Percentiles rank a stretch among this genome's conserved stretches.
These are phyloP conservation scores for Arrhamphus sclerolepis DNA, from an alignment of 2,797 vertebrate species.

Conservation along the genomic window DNA sequence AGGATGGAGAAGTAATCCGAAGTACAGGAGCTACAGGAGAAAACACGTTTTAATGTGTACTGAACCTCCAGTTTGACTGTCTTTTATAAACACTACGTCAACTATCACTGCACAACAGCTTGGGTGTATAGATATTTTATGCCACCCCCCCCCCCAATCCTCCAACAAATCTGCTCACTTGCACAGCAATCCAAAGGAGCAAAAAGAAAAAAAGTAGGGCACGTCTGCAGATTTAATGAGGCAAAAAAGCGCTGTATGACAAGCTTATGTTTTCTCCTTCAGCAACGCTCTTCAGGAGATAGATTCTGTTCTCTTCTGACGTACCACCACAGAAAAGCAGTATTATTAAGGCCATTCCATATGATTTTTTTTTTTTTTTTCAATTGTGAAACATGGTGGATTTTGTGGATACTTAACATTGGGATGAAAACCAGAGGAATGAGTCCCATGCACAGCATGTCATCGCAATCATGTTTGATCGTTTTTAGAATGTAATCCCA, in stretches of 20 bases:
- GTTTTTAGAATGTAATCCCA: constrained; percentile 67
- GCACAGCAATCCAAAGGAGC: constrained; percentile 57
- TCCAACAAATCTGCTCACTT: constrained; percentile 66
- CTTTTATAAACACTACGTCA: constrained; percentile 41
- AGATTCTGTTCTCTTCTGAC: constrained; percentile 47
- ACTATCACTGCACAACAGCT: constrained; percentile 56
- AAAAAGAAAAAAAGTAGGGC: constrained; percentile 71
- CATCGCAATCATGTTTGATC: constrained; percentile 60
- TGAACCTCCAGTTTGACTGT: constrained; percentile 3
- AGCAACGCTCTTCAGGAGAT: constrained; percentile 58
- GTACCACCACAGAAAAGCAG: constrained; percentile 14
- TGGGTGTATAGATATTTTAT: constrained; percentile 72
- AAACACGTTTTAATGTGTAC: constrained; percentile 6
- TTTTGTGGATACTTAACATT: constrained; percentile 31
- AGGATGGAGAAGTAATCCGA: constrained; percentile 52
- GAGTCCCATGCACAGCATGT: constrained; percentile 53
- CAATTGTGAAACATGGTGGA: constrained; percentile 28
- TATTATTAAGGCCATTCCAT: constrained; percentile 24
- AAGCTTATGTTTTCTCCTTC: constrained; percentile 73
- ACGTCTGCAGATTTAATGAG: constrained; percentile 82
- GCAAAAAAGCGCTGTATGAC: constrained; percentile 68
- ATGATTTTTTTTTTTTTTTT: constrained; percentile 26
- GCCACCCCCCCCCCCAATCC: constrained; percentile 57
- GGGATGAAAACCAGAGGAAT: constrained; percentile 40
- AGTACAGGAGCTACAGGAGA: constrained; percentile 30